A percentile compares a stretch with the other conserved stretches of the same genome.
Conservation (phyloP, 2,113 vertebrate genomes). For the Oophaga pumilio region DNA sequence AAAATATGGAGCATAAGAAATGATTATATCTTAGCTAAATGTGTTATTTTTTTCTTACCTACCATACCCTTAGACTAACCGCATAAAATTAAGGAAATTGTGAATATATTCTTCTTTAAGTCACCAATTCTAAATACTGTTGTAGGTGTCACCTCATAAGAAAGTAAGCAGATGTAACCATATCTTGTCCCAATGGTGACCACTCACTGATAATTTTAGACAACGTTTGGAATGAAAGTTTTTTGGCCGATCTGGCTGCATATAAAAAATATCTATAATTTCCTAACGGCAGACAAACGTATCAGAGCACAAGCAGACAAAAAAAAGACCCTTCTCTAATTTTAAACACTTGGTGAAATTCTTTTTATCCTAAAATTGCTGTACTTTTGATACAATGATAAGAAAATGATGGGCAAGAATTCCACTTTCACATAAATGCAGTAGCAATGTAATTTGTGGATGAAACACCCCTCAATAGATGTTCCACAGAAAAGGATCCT, state of each 20-base stretch:
- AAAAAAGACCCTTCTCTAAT: background rate
- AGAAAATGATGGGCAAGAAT: conserved; percentile 13
- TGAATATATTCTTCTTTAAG: background rate
- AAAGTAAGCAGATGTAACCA: background rate
- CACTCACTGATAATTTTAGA: background rate
- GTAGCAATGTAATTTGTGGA: conserved; percentile 19
- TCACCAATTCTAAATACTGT: background rate
- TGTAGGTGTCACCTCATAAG: background rate
- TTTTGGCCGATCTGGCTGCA: background rate
- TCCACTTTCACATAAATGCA: conserved; percentile 13
- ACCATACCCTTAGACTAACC: too few relatives aligned
- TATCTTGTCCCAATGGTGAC: background rate
- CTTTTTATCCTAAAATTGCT: background rate
- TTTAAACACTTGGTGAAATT: background rate
- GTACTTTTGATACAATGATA: background rate
- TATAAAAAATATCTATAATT: background rate
- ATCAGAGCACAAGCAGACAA: background rate
- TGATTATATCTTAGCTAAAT: too few relatives aligned
- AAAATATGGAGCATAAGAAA: too few relatives aligned
- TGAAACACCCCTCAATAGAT: conserved; percentile 6
- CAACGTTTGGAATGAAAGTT: background rate
- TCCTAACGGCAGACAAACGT: background rate
- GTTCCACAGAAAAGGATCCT: conserved; percentile 4
- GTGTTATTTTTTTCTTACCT: too few relatives aligned
- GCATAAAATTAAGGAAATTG: background rate